Evolutionary conservation across 2,888 invertebrate genomes (phyloP), one percentile per base, ranked within the genome.

Genomic region (Dicyrtomina minuta): DNA sequence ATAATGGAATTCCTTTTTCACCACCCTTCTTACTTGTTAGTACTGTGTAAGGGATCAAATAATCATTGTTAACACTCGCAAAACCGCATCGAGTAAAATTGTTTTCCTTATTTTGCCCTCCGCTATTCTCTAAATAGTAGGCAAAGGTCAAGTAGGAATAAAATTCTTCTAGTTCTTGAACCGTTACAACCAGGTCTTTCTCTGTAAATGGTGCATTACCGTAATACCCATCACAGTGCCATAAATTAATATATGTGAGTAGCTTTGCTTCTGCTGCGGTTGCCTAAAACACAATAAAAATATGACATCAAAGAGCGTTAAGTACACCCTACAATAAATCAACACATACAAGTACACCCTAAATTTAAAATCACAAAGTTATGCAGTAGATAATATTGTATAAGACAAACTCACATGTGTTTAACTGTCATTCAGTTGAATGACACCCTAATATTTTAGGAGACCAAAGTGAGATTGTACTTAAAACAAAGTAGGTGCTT

Each of bases 11-110:
- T 84, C 91, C 93, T 82, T 93, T 93, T 79, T 90, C 89, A 12
- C 24, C 44, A 1, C 20, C 20, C 33, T 5, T 5, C 44, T 79
- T 79, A 75, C 85, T 87, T 78, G 90, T 90, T 79, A 91, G 88
- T 51, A 92, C 88, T 2, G 95, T 93, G 80, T 93, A 96, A 0
- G 96, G 96, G 67, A 95, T 93, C 27, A 95, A 93, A 0, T 93
- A 92, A 82, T 93, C 95, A 80, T 92, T 92, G 81, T 95, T 95
- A 76, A 94, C 93, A 72, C 92, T 86, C 79, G 94, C 92, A 80
- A 94, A 94, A 65, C 94, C 94, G 82, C 94, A 94, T 80, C 92
- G 89, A 17, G 68, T 67, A 51, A 67, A 77, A 81, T 92, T 92
- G 72, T 79, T 80, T 39, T 77, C 77, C 49, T 76, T 74, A 26